Percentiles rank a stretch among this genome's conserved stretches.
Conservation (phyloP, 2,113 vertebrate genomes). For the Callospermophilus lateralis region DNA sequence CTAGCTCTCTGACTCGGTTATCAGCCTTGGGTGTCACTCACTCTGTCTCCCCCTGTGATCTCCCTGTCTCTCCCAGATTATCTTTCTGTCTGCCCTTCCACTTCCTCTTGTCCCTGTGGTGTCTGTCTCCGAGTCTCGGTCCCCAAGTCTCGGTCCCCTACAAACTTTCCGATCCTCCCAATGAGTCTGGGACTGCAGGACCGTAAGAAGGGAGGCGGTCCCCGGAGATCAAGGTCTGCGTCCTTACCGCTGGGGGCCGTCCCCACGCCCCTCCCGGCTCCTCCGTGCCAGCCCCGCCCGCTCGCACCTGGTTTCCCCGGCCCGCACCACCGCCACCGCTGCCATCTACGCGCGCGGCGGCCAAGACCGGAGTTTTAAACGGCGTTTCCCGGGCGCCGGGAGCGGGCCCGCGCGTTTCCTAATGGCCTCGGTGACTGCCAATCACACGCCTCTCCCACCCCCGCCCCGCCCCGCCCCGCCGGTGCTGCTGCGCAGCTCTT, state of each 20-base stretch:
- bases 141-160: background rate
- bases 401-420: constrained; percentile 87
- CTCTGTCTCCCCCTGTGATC: background rate
- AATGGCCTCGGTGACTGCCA: constrained; percentile 92
- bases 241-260: background rate
- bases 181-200: background rate
- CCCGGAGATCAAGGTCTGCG: background rate
- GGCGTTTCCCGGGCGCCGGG: constrained; percentile 87
- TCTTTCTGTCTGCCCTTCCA: background rate
- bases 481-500: constrained; percentile 10
- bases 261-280: constrained; percentile 66
- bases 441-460: constrained; percentile 85
- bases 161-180: constrained; percentile 73
- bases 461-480: background rate
- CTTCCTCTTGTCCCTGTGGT: background rate
- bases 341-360: constrained; percentile 91
- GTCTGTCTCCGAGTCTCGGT: constrained; percentile 35
- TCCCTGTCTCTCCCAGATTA: background rate
- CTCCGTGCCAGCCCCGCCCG: constrained; percentile 63
- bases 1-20: background rate
- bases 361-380: constrained; percentile 94
- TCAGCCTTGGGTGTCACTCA: background rate
- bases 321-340: constrained; percentile 84
- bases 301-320: constrained; percentile 84
- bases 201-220: background rate